Conservation (phyloP, 2,888 invertebrate genomes). For the Schizotus pectinicornis region DNA sequence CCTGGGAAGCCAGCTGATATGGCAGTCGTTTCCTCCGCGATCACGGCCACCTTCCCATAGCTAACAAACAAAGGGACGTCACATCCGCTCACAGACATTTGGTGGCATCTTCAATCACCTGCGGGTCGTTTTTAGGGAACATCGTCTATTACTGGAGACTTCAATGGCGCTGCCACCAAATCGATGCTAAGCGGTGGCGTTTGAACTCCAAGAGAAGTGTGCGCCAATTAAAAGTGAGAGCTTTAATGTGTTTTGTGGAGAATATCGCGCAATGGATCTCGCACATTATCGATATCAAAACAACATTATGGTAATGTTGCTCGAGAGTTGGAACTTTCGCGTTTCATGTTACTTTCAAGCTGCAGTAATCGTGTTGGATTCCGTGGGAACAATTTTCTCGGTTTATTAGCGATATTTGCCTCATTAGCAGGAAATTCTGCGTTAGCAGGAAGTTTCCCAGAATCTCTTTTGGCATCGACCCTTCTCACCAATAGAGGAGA, state of each 20-base stretch:
- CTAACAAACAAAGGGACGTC: conserved; percentile 21
- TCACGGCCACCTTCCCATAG: conserved; percentile 28
- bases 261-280: no score
- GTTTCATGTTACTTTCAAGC: conserved; percentile 10
- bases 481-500: no score
- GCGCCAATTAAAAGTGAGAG: no score
- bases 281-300: no score
- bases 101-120: background rate
- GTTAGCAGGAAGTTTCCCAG: no score
- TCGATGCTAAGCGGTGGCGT: no score
- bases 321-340: conserved; percentile 3
- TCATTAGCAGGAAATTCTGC: background rate
- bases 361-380: conserved; percentile 5
- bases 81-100: conserved; percentile 22
- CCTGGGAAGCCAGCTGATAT: conserved; percentile 21
- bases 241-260: no score
- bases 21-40: conserved; percentile 11
- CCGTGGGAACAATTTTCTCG: conserved; percentile 10
- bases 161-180: conserved; percentile 6
- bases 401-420: background rate
- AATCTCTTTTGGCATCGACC: no score
- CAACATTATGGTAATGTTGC: no score
- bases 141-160: conserved; percentile 5
- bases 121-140: background rate
- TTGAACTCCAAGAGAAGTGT: no score